Percentiles rank a stretch among this genome's conserved stretches.
phyloP scores from a whole-genome alignment of 1,140 invertebrate genomes.

The Hetaerina americana region DNA sequence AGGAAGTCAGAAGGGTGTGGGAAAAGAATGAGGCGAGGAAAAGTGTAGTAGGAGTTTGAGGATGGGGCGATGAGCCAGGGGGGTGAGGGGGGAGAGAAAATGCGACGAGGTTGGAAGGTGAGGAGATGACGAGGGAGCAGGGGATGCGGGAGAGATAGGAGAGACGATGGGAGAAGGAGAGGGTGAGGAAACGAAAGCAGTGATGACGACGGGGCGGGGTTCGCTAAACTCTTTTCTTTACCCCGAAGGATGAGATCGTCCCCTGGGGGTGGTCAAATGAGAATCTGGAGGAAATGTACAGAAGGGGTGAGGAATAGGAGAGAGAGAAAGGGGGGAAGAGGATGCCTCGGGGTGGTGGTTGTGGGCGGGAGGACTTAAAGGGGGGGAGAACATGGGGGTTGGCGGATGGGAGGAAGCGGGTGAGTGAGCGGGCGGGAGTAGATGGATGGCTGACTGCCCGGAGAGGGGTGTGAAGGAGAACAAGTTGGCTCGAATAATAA shows the following conservation, averaged over 20 bases:
- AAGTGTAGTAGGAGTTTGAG: too few species aligned
- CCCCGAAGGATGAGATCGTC: neutral
- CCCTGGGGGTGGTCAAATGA: neutral
- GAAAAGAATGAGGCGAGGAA: too few species aligned
- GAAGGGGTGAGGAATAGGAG: neutral
- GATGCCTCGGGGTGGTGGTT: too few species aligned
- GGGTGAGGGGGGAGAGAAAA: too few species aligned
- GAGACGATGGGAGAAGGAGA: neutral
- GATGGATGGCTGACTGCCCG: neutral
- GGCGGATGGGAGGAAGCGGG: too few species aligned
- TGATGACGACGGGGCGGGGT: neutral
- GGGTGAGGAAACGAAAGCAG: neutral
- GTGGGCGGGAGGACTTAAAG: too few species aligned
- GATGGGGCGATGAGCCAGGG: too few species aligned
- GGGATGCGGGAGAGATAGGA: neutral
- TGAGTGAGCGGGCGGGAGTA: too few species aligned
- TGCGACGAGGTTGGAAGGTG: neutral
- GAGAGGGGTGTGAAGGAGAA: neutral
- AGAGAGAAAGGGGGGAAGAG: neutral
- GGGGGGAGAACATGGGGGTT: too few species aligned
- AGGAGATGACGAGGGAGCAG: neutral
- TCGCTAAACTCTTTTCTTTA: neutral
- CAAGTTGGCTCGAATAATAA: neutral
- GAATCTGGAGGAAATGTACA: neutral
- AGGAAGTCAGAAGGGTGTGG: too few species aligned